Base-by-base conservation (phyloP, 2,888 invertebrate genomes). In the Harmothoe impar region DNA sequence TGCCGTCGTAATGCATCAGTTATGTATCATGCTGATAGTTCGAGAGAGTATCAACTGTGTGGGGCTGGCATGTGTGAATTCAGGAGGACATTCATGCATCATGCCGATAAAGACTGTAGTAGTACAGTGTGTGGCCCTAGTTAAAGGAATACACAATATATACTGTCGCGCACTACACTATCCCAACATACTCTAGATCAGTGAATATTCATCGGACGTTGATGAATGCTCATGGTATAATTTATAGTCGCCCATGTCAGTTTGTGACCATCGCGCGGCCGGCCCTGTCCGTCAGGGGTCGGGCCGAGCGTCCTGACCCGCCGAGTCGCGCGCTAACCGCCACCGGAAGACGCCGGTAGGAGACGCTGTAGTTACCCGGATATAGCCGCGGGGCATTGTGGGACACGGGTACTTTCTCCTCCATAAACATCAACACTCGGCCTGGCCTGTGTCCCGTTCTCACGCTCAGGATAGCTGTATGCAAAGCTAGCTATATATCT, bases 121-220 rank as follows among this genome's bases (percentile, higher is more conserved):
- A n/a, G n/a, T n/a, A n/a, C n/a, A n/a, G n/a, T n/a, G n/a, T n/a
- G n/a, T n/a, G n/a, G n/a, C n/a, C n/a, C n/a, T n/a, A n/a, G n/a
- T n/a, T n/a, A n/a, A n/a, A n/a, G n/a, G n/a, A n/a, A n/a, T n/a
- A n/a, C n/a, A n/a, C 10, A 43, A 43, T 43, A 43, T 43, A 43
- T 43, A 3, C 3, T 7, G 43, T 10, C 43, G 3, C 43, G 10
- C 10, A 7, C 43, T 10, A 43, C 43, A 43, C 43, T 43, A 43
- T 43, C 43, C 43, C 62, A 7, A 62, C 62, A 62, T 62, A 62
- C 62, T n/a, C 62, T n/a, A 62, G 7, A 81, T 35, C 81, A n/a
- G 33, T 81, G 81, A 81, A 81, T 81, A 81, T 81, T 81, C 81
- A 81, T 33, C 81, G 33, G 35, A 25, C 43, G 35, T 20, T 81